These are phyloP conservation scores for Oreochromis mossambicus DNA, from an alignment of 2,797 vertebrate species.

Conservation along the genomic window DNA sequence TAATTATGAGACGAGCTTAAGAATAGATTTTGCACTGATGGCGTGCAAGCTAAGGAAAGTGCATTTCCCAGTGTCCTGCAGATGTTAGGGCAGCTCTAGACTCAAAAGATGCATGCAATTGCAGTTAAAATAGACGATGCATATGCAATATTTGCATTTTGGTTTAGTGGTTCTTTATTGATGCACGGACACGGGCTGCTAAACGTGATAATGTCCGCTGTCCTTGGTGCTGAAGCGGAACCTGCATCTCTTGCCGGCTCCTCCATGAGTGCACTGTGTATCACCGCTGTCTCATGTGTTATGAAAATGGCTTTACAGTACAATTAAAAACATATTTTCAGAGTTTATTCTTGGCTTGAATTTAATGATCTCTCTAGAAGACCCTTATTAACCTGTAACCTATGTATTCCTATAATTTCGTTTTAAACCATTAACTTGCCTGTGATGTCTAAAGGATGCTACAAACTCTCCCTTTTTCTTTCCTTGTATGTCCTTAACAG, in stretches of 20 bases:
- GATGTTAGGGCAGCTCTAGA: neutral
- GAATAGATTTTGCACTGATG: neutral
- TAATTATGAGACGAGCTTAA: neutral
- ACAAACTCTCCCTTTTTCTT: neutral
- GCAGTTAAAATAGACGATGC: neutral
- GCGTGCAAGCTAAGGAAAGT: neutral
- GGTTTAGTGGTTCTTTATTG: neutral
- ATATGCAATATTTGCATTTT: neutral
- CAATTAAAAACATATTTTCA: neutral
- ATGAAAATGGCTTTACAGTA: neutral
- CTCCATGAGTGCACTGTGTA: neutral
- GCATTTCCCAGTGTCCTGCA: conserved; percentile 20
- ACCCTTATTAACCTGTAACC: neutral
- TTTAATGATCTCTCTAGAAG: neutral
- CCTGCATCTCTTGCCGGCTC: neutral
- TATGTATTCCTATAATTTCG: neutral
- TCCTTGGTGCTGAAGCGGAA: conserved; percentile 78
- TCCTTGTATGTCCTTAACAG: conserved; percentile 6
- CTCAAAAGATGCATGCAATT: neutral
- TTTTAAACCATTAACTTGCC: neutral
- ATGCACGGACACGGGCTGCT: neutral
- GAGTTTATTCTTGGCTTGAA: neutral
- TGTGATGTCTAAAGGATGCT: neutral
- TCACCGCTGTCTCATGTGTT: neutral
- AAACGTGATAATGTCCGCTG: conserved; percentile 52